phyloP scores from a whole-genome alignment of 2,888 invertebrate species.

The Helleia helle region DNA sequence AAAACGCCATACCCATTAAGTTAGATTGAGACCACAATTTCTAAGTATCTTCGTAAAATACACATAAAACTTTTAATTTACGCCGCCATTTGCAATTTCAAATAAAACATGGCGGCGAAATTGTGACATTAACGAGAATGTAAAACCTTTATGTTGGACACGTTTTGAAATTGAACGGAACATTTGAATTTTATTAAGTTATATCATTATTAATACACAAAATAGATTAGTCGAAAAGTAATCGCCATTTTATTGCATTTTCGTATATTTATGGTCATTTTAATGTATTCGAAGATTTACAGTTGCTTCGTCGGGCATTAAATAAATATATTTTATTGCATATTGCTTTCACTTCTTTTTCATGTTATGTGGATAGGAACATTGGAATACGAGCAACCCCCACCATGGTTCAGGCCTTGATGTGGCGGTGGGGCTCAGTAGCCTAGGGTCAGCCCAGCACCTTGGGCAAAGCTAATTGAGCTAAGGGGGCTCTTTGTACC shows the following conservation, averaged over 20 bases:
- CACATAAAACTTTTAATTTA: slow-evolving; percentile 35
- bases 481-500: too few species aligned
- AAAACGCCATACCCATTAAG: slow-evolving; percentile 6
- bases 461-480: too few species aligned
- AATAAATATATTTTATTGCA: too few species aligned
- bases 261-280: not conserved
- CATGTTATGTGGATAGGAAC: too few species aligned
- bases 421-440: too few species aligned
- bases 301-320: not conserved
- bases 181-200: not conserved
- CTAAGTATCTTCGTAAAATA: slow-evolving; percentile 32
- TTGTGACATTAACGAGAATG: slow-evolving; percentile 26
- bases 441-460: too few species aligned
- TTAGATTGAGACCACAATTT: slow-evolving; percentile 27
- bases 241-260: not conserved
- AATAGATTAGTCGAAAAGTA: not conserved
- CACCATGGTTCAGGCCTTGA: too few species aligned
- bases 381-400: too few species aligned
- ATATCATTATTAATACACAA: not conserved
- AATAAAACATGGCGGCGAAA: slow-evolving; percentile 28
- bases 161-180: not conserved
- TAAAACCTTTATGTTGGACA: slow-evolving; percentile 21
- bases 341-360: too few species aligned
- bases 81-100: slow-evolving; percentile 27
- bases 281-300: slow-evolving; percentile 1